These are phyloP conservation scores for Euphonia xanthogaster DNA, from an alignment of 2,797 vertebrate genomes.

Conservation along the genomic window DNA sequence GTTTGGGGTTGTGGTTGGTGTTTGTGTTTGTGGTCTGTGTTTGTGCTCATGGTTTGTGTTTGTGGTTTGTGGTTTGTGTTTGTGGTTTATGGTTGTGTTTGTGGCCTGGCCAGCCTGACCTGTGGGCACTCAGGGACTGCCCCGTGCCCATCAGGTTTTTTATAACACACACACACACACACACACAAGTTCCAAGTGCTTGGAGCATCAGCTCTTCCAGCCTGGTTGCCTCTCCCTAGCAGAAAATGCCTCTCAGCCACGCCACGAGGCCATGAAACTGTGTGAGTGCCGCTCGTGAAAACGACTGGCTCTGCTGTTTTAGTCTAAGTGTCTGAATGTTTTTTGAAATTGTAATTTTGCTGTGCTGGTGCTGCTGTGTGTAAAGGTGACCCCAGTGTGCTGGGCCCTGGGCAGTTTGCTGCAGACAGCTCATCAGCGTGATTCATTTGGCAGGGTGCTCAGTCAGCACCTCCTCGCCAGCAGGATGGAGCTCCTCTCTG, in stretches of 20 bases:
- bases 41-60: background rate
- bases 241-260: conserved; percentile 36
- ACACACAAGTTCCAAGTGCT: background rate
- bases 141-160: background rate
- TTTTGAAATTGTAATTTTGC: conserved; percentile 71
- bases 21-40: background rate
- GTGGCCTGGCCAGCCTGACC: background rate
- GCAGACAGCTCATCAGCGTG: conserved; percentile 75
- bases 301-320: conserved; percentile 68
- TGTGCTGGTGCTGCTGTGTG: conserved; percentile 72
- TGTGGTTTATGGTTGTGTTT: background rate
- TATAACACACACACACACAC: background rate
- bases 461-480: background rate
- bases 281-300: conserved; percentile 46
- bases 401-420: conserved; percentile 48
- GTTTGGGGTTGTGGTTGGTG: background rate
- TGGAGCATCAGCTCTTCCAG: background rate
- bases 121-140: background rate
- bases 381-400: conserved; percentile 75
- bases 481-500: conserved; percentile 22
- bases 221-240: background rate
- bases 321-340: conserved; percentile 49
- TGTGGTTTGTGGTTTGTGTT: background rate
- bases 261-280: conserved; percentile 61
- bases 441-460: conserved; percentile 64